Percentiles rank a stretch among this genome's conserved stretches.
phyloP scores from a whole-genome alignment of 2,888 invertebrate genomes.

The Drosophila subsilvestris region DNA sequence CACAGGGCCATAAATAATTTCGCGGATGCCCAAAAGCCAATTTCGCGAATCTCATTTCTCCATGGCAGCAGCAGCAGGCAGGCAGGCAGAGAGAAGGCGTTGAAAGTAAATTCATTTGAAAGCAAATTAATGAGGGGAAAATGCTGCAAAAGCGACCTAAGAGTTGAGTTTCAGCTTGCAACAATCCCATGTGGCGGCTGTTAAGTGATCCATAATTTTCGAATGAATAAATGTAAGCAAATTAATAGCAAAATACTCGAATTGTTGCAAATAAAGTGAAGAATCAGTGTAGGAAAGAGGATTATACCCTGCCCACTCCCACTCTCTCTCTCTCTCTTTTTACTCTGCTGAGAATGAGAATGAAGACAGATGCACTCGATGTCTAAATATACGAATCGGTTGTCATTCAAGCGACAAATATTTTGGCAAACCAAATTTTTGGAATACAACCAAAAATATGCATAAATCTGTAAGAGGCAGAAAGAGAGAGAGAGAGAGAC shows the following conservation, averaged over 20 bases:
- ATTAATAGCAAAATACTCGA: neutral
- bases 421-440: slow-evolving; percentile 64
- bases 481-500: neutral
- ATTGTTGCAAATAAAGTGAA: neutral
- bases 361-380: slow-evolving; percentile 44
- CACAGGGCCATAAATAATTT: slow-evolving; percentile 43
- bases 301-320: neutral
- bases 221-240: neutral
- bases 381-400: slow-evolving; percentile 52
- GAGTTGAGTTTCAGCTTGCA: neutral
- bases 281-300: neutral
- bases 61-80: neutral
- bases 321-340: neutral
- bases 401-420: slow-evolving; percentile 72
- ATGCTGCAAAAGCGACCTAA: neutral
- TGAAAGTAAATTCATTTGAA: slow-evolving; percentile 15
- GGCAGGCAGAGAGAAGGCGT: slow-evolving; percentile 15
- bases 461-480: slow-evolving; percentile 25
- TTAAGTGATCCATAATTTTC: neutral
- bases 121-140: slow-evolving; percentile 29
- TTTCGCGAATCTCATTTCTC: slow-evolving; percentile 24
- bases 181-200: neutral
- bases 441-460: slow-evolving; percentile 42
- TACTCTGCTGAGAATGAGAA: neutral
- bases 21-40: slow-evolving; percentile 31